Conservation (phyloP, 2,888 invertebrate species). For the Dryadula phaetusa region DNA sequence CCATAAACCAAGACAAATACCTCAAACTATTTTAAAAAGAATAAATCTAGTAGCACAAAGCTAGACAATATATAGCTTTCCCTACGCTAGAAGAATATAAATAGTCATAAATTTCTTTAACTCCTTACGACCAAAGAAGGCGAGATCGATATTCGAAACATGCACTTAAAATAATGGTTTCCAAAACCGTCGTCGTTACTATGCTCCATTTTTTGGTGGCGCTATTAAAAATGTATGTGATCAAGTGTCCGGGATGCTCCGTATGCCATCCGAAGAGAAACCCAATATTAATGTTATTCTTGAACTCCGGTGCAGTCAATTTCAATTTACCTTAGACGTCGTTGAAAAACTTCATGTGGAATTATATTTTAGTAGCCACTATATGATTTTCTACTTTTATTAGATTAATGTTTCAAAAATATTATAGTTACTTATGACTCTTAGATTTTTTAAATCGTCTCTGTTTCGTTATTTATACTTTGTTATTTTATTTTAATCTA, state of each 20-base stretch:
- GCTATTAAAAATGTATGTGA: conserved; percentile 67
- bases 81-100: conserved; percentile 36
- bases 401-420: conserved; percentile 6
- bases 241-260: conserved; percentile 55
- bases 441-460: neutral
- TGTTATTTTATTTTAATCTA: neutral
- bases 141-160: conserved; percentile 50
- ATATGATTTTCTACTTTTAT: neutral
- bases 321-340: conserved; percentile 50
- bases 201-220: conserved; percentile 59
- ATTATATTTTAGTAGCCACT: neutral
- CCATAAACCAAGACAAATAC: conserved; percentile 9
- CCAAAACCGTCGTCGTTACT: conserved; percentile 55
- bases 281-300: conserved; percentile 54
- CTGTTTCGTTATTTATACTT: neutral
- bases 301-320: conserved; percentile 50
- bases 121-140: conserved; percentile 47
- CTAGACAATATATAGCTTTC: conserved; percentile 28
- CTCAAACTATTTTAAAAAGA: conserved; percentile 3
- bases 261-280: conserved; percentile 47
- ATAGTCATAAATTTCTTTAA: conserved; percentile 40
- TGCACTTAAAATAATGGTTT: conserved; percentile 73
- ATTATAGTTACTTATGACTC: neutral
- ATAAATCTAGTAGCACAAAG: conserved; percentile 21
- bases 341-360: conserved; percentile 32